A percentile compares a stretch with the other conserved stretches of the same genome.
phyloP scores from a whole-genome alignment of 2,113 vertebrate species.

The Lethenteron camtschaticum region DNA sequence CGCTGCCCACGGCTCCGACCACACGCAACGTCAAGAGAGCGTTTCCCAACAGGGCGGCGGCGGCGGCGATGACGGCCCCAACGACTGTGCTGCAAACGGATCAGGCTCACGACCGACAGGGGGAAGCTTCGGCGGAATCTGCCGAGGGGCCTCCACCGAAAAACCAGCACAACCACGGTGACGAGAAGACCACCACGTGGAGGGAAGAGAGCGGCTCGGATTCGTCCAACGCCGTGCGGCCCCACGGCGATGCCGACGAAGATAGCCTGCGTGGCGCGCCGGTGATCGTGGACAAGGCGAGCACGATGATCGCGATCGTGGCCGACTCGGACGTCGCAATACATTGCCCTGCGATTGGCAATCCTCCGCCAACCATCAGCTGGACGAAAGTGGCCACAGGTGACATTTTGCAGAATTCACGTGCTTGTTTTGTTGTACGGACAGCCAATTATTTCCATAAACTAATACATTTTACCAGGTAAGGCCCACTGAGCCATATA shows the following conservation, averaged over 20 bases:
- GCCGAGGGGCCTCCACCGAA: conserved; percentile 14
- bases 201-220: not conserved
- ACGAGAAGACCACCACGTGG: not conserved
- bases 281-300: too few species aligned
- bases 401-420: conserved; percentile 17
- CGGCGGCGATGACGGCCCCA: too few species aligned
- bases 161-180: conserved; percentile 11
- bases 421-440: not conserved
- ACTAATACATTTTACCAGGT: not conserved
- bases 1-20: too few species aligned
- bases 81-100: too few species aligned
- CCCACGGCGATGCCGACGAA: not conserved
- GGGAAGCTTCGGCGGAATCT: conserved; percentile 22
- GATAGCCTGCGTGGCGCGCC: too few species aligned
- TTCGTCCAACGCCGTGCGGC: not conserved
- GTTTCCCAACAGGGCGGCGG: conserved; percentile 27
- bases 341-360: conserved; percentile 42
- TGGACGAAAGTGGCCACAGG: conserved; percentile 69
- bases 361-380: conserved; percentile 41
- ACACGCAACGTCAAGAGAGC: conserved; percentile 43
- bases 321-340: conserved; percentile 32
- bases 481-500: too few species aligned
- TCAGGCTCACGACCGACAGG: conserved; percentile 15
- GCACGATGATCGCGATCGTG: too few species aligned
- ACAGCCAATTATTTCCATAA: not conserved